Conservation (phyloP, 2,797 vertebrate species). For the Chaetophractus vellerosus region DNA sequence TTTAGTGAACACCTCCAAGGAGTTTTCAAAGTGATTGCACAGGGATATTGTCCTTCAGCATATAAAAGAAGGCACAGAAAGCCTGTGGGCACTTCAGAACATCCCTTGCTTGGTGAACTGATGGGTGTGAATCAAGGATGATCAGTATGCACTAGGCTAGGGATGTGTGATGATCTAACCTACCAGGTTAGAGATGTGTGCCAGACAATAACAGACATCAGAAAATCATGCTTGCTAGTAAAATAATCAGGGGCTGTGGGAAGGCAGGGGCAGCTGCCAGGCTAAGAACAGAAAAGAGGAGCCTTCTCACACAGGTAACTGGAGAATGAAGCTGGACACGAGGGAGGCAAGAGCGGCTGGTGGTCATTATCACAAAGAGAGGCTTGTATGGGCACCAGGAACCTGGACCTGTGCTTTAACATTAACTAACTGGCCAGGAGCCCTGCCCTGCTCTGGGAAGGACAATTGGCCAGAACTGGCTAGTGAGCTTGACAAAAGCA, state of each 20-base stretch:
- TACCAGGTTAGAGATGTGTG: neutral
- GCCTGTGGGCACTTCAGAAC: neutral
- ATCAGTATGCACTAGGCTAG: neutral
- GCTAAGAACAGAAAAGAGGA: neutral
- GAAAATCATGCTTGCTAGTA: neutral
- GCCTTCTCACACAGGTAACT: neutral
- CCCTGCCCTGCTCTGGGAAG: neutral
- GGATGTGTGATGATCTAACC: neutral
- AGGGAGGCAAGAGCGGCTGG: neutral
- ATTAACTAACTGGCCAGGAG: neutral
- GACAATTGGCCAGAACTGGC: neutral
- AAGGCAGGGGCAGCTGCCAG: neutral
- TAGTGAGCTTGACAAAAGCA: conserved; percentile 38
- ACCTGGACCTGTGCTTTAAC: neutral
- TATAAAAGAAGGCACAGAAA: neutral
- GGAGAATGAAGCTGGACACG: neutral
- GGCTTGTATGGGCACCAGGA: neutral
- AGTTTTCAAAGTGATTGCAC: neutral
- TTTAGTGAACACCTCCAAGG: neutral
- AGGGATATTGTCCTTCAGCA: neutral
- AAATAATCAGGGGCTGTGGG: neutral
- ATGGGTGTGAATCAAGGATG: neutral
- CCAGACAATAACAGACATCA: conserved; percentile 33
- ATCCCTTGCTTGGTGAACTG: neutral
- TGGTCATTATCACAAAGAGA: neutral